Evolutionary conservation across 2,888 invertebrate species (phyloP).

Genomic region (Darwinula stevensoni): DNA sequence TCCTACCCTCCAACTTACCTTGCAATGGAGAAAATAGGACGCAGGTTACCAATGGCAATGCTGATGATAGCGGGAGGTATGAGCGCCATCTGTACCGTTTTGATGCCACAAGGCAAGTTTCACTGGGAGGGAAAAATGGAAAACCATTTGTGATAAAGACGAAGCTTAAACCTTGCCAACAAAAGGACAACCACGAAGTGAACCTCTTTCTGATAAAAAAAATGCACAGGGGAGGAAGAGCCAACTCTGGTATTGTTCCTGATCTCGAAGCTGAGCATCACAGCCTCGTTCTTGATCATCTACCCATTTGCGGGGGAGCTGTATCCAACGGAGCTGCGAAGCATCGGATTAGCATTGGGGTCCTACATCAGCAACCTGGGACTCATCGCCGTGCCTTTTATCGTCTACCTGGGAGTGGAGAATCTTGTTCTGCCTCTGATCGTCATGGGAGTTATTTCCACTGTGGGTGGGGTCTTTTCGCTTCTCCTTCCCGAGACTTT

Average conservation of each 20-base stretch:
- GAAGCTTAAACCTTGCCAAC: too few species aligned
- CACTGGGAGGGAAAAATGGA: too few species aligned
- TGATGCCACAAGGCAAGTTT: neutral
- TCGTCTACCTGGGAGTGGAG: constrained; percentile 5
- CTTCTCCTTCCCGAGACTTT: constrained; percentile 8
- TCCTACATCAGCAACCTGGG: constrained; percentile 3
- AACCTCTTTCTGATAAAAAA: too few species aligned
- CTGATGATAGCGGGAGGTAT: neutral
- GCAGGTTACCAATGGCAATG: neutral
- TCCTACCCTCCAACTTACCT: neutral
- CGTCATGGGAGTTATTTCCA: constrained; percentile 7
- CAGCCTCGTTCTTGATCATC: constrained; percentile 6
- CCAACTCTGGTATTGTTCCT: constrained; percentile 5
- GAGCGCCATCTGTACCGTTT: neutral
- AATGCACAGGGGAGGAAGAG: too few species aligned
- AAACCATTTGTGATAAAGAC: too few species aligned
- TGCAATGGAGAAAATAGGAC: neutral
- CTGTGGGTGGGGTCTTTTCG: constrained; percentile 7
- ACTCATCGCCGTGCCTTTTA: constrained; percentile 6
- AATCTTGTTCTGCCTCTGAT: constrained; percentile 7
- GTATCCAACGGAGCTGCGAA: constrained; percentile 7
- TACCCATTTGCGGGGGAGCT: constrained; percentile 8
- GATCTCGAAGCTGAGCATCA: constrained; percentile 7
- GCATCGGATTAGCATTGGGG: constrained; percentile 7
- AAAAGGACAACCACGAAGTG: too few species aligned